A percentile compares a stretch with the other conserved stretches of the same genome.
phyloP scores from a whole-genome alignment of 1,140 invertebrate species.

The Leptinotarsa defecta region DNA sequence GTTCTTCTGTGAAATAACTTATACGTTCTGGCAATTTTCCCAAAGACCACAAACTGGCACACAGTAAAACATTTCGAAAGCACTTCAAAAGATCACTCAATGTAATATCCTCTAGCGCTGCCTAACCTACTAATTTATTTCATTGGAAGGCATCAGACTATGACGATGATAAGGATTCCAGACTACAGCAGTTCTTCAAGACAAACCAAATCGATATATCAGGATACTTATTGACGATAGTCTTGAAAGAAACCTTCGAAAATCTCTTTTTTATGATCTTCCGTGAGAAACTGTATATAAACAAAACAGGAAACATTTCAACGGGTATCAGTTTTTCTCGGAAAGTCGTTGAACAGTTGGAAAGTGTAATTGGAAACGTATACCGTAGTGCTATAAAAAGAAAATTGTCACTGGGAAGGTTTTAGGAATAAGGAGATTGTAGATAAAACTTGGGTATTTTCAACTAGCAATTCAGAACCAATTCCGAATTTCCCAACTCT shows the following conservation, averaged over 20 bases:
- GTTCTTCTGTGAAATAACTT: too few species aligned
- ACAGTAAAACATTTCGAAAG: background rate
- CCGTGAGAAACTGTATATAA: background rate
- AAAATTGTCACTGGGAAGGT: background rate
- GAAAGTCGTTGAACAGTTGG: background rate
- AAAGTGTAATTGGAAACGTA: conserved; percentile 1
- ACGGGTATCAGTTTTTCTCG: background rate
- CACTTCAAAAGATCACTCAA: too few species aligned
- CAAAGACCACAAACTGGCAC: too few species aligned
- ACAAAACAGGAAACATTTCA: background rate
- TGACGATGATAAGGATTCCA: background rate
- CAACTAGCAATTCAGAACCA: conserved; percentile 4
- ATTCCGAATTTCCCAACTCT: background rate
- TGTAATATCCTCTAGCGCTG: too few species aligned
- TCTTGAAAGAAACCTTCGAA: background rate
- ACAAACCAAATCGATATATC: background rate
- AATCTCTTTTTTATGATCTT: too few species aligned
- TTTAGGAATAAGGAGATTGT: background rate
- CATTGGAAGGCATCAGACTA: background rate
- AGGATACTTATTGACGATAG: background rate
- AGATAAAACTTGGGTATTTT: background rate
- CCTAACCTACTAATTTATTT: background rate
- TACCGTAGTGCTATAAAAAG: conserved; percentile 1
- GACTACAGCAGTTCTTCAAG: background rate
- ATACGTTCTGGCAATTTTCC: too few species aligned